A percentile compares a stretch with the other conserved stretches of the same genome.
Evolutionary conservation across 2,797 vertebrate genomes (phyloP).

Genomic region (Apodemus agrarius): DNA sequence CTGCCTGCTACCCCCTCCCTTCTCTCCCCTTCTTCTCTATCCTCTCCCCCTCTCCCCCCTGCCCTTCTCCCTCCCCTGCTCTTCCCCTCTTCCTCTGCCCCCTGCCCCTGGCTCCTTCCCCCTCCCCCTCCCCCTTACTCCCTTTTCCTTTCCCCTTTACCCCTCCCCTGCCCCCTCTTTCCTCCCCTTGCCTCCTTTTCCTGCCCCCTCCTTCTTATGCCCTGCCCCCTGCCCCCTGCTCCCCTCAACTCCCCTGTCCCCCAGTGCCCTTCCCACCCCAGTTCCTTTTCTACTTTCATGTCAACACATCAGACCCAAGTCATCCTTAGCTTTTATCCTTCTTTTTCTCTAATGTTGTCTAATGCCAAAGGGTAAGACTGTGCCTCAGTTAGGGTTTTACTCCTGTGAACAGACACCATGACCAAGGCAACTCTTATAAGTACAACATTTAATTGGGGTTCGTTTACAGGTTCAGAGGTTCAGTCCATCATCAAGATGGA

Average conservation of each 20-base stretch:
- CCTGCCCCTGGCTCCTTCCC: accelerated
- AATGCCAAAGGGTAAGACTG: not conserved
- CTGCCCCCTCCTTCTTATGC: no score
- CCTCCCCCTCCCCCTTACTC: no score
- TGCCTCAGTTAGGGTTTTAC: not conserved
- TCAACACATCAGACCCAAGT: not conserved
- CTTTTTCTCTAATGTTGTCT: not conserved
- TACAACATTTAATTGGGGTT: not conserved
- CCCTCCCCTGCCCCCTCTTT: no score
- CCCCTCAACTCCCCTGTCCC: not conserved
- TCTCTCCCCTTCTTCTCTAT: no score
- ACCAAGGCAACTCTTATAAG: not conserved
- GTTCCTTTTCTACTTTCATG: not conserved
- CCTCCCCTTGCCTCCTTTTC: no score
- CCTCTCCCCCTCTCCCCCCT: no score
- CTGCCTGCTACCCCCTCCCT: not conserved
- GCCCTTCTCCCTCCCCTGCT: no score
- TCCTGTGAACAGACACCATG: not conserved
- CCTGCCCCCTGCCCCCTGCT: not conserved
- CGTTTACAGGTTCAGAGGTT: not conserved
- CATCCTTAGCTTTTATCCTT: not conserved
- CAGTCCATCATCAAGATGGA: not conserved
- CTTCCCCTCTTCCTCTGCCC: no score
- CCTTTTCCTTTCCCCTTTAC: accelerated
- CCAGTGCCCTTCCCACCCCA: not conserved